Conservation (phyloP, 2,888 invertebrate genomes). For the Pseudanteris insignis region DNA sequence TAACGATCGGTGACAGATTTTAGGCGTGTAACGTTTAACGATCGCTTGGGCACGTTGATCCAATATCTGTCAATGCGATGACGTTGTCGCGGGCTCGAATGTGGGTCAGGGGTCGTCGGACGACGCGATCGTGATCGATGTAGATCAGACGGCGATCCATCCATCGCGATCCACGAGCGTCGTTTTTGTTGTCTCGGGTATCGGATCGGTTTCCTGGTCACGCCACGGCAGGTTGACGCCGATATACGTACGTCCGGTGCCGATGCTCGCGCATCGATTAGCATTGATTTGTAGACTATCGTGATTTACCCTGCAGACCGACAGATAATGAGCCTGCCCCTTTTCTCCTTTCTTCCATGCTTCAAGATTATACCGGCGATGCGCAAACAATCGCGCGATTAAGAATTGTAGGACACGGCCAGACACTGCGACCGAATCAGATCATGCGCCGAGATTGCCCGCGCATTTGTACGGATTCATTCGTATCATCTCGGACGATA, state of each 20-base stretch:
- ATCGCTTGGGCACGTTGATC: too few species aligned
- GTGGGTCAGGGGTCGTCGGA: slow-evolving; percentile 43
- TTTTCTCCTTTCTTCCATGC: slow-evolving; percentile 10
- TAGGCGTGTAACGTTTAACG: too few species aligned
- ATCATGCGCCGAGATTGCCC: slow-evolving; percentile 15
- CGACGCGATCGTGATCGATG: slow-evolving; percentile 64
- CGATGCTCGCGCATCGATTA: slow-evolving; percentile 56
- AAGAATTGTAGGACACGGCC: slow-evolving; percentile 14
- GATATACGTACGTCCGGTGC: slow-evolving; percentile 42
- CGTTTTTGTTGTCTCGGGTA: slow-evolving; percentile 41
- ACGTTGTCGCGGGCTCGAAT: slow-evolving; percentile 2
- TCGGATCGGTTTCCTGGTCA: slow-evolving; percentile 59
- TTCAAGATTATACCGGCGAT: too few species aligned
- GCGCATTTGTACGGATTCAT: slow-evolving; percentile 19
- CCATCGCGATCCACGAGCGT: slow-evolving; percentile 45
- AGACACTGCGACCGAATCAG: slow-evolving; percentile 4
- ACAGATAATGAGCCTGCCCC: too few species aligned
- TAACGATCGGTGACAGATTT: too few species aligned
- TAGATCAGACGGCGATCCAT: slow-evolving; percentile 59
- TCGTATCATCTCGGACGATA: slow-evolving; percentile 13
- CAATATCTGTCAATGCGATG: too few species aligned
- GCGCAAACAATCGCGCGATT: slow-evolving; percentile 17
- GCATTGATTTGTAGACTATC: slow-evolving; percentile 58
- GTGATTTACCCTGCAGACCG: slow-evolving; percentile 51
- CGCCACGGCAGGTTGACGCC: slow-evolving; percentile 61